Conservation (phyloP, 2,888 invertebrate genomes). For the Azorinus chamasolen region DNA sequence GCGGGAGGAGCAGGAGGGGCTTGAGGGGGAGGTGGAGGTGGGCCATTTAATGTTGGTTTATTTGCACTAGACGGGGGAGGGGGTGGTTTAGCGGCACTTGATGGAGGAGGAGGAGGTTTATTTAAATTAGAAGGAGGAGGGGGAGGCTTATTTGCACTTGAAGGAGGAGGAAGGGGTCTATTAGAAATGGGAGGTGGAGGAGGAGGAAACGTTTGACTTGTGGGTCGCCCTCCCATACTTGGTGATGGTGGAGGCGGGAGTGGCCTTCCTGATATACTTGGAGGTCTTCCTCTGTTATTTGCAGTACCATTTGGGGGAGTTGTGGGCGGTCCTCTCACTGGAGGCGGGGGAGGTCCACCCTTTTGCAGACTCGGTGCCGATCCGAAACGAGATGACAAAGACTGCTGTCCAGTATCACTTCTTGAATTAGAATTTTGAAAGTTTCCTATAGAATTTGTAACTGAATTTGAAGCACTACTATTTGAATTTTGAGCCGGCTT, state of each 20-base stretch:
- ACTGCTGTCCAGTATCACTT: slow-evolving; percentile 6
- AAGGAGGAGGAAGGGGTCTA: slow-evolving; percentile 45
- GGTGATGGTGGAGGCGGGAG: slow-evolving; percentile 50
- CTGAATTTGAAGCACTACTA: slow-evolving; percentile 14
- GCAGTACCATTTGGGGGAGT: neutral
- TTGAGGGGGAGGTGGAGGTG: slow-evolving; percentile 71
- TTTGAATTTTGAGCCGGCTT: slow-evolving; percentile 43
- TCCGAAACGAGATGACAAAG: slow-evolving; percentile 1
- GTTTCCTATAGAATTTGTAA: slow-evolving; percentile 49
- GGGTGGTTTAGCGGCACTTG: slow-evolving; percentile 49
- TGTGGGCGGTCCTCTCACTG: slow-evolving; percentile 48
- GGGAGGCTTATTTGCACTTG: slow-evolving; percentile 48
- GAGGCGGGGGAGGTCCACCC: slow-evolving; percentile 60
- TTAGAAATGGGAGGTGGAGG: slow-evolving; percentile 52
- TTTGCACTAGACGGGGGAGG: slow-evolving; percentile 63
- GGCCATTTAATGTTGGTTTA: slow-evolving; percentile 68
- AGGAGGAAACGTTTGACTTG: slow-evolving; percentile 53
- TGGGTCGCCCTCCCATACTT: slow-evolving; percentile 1
- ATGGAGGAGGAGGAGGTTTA: slow-evolving; percentile 49
- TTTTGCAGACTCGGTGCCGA: slow-evolving; percentile 45
- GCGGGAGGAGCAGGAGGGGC: slow-evolving; percentile 60
- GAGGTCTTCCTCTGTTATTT: slow-evolving; percentile 28
- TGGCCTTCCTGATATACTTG: slow-evolving; percentile 60
- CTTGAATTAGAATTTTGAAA: slow-evolving; percentile 27
- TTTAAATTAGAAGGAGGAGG: slow-evolving; percentile 4